Evolutionary conservation across 2,113 vertebrate species (phyloP).

Genomic region (Eleginops maclovinus): DNA sequence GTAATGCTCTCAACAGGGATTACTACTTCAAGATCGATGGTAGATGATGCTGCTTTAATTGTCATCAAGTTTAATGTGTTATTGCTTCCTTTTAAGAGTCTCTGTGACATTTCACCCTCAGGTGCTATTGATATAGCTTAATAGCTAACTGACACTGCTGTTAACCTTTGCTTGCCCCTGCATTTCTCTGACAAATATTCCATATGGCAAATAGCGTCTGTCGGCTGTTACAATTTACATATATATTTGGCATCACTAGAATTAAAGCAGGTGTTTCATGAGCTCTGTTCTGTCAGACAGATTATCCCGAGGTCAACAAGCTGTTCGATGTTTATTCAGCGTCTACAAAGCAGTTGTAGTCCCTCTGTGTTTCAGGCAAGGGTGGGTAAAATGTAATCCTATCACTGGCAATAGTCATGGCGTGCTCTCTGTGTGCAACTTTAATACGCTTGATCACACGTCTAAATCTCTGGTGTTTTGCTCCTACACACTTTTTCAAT

Average conservation of each 20-base stretch:
- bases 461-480: not conserved
- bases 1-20: not conserved
- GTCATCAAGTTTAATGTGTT: not conserved
- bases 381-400: constrained; percentile 3
- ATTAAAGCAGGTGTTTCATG: constrained; percentile 6
- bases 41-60: constrained; percentile 1
- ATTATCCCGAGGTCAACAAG: constrained; percentile 33
- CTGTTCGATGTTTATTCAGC: constrained; percentile 49
- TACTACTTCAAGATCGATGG: not conserved
- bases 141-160: not conserved
- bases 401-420: not conserved
- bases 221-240: not conserved
- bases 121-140: not conserved
- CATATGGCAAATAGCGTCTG: constrained; percentile 42
- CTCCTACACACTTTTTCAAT: not conserved
- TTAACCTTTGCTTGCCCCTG: not conserved
- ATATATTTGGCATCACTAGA: not conserved
- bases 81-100: not conserved
- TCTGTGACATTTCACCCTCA: not conserved
- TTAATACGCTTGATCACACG: not conserved
- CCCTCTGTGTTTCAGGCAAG: constrained; percentile 22
- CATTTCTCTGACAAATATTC: constrained; percentile 3
- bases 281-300: constrained; percentile 6
- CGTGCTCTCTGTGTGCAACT: not conserved
- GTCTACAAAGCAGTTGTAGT: constrained; percentile 16